phyloP scores from a whole-genome alignment of 2,113 vertebrate genomes.

The Aramus guarauna region DNA sequence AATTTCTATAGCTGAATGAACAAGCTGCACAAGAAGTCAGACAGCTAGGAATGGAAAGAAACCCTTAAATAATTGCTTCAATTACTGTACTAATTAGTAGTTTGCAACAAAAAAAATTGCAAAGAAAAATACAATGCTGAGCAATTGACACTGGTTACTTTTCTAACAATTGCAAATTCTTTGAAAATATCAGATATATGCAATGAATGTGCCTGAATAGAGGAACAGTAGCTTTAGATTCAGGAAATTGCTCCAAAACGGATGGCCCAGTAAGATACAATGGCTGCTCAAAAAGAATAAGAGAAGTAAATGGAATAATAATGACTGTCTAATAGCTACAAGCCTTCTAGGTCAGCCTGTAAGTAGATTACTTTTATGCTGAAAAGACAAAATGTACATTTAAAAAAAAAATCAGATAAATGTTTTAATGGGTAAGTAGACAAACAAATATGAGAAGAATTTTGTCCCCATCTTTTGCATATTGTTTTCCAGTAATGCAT shows the following conservation, averaged over 20 bases:
- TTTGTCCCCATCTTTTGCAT: neutral
- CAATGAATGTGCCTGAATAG: neutral
- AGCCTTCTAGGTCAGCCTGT: neutral
- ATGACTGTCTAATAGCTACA: neutral
- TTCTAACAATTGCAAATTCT: neutral
- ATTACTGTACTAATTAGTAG: neutral
- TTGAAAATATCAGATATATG: neutral
- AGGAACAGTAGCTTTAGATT: neutral
- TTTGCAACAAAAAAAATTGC: neutral
- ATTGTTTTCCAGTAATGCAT: neutral
- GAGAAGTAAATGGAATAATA: neutral
- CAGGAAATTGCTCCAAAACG: neutral
- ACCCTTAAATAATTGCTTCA: neutral
- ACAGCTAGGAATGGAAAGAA: neutral
- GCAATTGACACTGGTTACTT: neutral
- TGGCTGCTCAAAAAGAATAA: neutral
- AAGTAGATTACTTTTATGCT: neutral
- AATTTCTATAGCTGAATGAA: neutral
- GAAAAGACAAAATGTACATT: neutral
- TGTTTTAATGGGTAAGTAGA: neutral
- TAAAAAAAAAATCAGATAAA: too few species aligned
- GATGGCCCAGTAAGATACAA: neutral
- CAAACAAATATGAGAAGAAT: neutral
- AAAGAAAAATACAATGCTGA: neutral
- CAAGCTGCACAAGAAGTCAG: neutral